Evolutionary conservation across 2,113 vertebrate genomes (phyloP).

Genomic region (Rhegmatorhina hoffmannsi): DNA sequence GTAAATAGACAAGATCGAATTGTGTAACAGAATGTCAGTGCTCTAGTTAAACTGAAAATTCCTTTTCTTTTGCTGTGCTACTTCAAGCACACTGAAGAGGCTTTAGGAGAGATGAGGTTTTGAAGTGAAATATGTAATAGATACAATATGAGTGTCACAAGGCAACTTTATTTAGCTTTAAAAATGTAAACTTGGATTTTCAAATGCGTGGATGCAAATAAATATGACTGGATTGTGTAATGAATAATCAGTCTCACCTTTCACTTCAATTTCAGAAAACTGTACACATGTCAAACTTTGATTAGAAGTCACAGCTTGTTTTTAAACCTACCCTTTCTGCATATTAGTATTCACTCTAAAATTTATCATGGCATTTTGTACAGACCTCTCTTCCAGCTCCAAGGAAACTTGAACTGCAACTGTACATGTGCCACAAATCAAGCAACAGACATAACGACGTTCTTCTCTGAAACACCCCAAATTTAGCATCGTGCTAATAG

Average conservation of each 20-base stretch:
- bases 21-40: conserved; percentile 84
- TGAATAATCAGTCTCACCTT: background rate
- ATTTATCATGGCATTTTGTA: background rate
- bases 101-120: conserved; percentile 83
- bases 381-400: background rate
- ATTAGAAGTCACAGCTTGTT: background rate
- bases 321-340: background rate
- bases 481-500: background rate
- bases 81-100: conserved; percentile 83
- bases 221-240: background rate
- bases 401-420: conserved; percentile 14
- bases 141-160: conserved; percentile 81
- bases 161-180: conserved; percentile 79
- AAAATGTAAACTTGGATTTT: conserved; percentile 77
- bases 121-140: conserved; percentile 87
- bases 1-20: conserved; percentile 83
- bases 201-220: conserved; percentile 67
- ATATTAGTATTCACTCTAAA: background rate
- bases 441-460: background rate
- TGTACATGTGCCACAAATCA: background rate
- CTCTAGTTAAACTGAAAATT: conserved; percentile 86
- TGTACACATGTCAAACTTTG: conserved; percentile 2
- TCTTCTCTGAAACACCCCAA: conserved; percentile 13
- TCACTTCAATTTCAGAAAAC: conserved; percentile 24
- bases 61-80: conserved; percentile 82